phyloP scores from a whole-genome alignment of 2,113 vertebrate genomes.

The Elachura formosa region DNA sequence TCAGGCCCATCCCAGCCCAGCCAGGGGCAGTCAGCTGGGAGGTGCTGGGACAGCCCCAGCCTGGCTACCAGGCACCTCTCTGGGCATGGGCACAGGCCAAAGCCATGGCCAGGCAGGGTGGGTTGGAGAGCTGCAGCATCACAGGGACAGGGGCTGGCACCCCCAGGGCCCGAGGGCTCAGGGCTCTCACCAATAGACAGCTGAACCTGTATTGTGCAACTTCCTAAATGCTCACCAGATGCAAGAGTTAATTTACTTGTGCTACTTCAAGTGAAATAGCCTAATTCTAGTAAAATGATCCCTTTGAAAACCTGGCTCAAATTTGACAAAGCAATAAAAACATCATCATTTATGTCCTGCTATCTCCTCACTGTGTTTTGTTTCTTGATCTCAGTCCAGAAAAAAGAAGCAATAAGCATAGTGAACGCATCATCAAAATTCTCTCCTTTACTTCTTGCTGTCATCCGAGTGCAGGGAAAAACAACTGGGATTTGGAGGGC shows the following conservation, averaged over 20 bases:
- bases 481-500: background rate
- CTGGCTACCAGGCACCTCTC: rapidly evolving
- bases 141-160: rapidly evolving
- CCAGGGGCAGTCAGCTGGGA: background rate
- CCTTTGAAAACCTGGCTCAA: background rate
- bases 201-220: background rate
- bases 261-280: background rate
- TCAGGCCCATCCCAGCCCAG: background rate
- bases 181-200: background rate
- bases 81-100: background rate
- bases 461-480: background rate
- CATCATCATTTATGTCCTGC: background rate
- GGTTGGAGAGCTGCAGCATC: background rate
- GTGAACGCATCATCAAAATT: background rate
- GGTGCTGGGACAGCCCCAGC: rapidly evolving
- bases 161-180: rapidly evolving
- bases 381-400: background rate
- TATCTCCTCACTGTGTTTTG: background rate
- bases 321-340: background rate
- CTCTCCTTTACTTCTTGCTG: background rate
- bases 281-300: background rate
- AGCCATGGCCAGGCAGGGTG: background rate
- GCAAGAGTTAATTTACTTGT: background rate
- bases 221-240: background rate
- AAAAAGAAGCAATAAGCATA: background rate